Percentiles rank a stretch among this genome's conserved stretches.
Evolutionary conservation across 2,888 invertebrate genomes (phyloP).

Genomic region (Oscheius sp.): DNA sequence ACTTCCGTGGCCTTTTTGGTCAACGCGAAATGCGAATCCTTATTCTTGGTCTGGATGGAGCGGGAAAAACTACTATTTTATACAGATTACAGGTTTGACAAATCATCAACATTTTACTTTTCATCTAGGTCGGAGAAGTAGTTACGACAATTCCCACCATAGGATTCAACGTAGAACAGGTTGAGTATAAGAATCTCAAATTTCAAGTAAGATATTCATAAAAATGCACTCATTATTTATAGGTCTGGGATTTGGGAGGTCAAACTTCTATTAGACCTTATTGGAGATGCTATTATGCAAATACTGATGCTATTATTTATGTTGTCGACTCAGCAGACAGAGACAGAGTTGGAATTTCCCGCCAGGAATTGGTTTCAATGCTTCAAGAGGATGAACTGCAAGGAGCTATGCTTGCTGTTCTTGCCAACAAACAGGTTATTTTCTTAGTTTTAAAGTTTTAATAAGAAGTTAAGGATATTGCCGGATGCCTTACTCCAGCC

Average conservation of each 20-base stretch:
- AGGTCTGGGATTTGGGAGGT: slow-evolving; percentile 94
- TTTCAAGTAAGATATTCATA: slow-evolving; percentile 77
- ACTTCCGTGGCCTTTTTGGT: slow-evolving; percentile 85
- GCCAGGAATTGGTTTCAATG: slow-evolving; percentile 77
- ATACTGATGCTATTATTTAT: slow-evolving; percentile 99
- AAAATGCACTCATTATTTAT: slow-evolving; percentile 70
- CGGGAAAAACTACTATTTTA: slow-evolving; percentile 91
- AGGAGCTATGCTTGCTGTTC: slow-evolving; percentile 91
- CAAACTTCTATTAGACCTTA: slow-evolving; percentile 96
- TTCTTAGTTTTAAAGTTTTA: no score
- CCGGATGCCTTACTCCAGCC: slow-evolving; percentile 93
- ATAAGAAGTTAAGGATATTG: slow-evolving; percentile 82
- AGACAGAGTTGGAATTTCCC: slow-evolving; percentile 97
- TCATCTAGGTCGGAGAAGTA: slow-evolving; percentile 60
- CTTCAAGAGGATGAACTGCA: slow-evolving; percentile 83
- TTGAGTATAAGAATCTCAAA: slow-evolving; percentile 97
- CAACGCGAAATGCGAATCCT: slow-evolving; percentile 75
- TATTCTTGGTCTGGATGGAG: slow-evolving; percentile 75
- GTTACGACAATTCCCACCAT: slow-evolving; percentile 81
- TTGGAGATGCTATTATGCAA: slow-evolving; percentile 99
- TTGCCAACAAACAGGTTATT: slow-evolving; percentile 86
- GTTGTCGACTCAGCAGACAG: slow-evolving; percentile 95
- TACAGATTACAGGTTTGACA: slow-evolving; percentile 93
- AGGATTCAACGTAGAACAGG: slow-evolving; percentile 98
- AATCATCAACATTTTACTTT: no score